phyloP scores from a whole-genome alignment of 1,140 invertebrate species.

The Camponotus pennsylvanicus region DNA sequence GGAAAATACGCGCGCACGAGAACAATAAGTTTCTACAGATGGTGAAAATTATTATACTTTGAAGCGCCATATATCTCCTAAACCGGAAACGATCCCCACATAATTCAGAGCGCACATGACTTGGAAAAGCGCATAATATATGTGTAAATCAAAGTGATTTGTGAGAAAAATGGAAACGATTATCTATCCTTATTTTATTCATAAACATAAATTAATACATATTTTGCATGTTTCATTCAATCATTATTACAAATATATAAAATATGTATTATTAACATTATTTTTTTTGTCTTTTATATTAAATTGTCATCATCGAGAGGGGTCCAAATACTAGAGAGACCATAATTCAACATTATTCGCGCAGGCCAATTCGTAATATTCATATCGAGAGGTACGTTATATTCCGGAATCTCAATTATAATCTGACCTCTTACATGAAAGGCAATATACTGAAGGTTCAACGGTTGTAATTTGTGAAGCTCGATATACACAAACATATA shows the following conservation, averaged over 20 bases:
- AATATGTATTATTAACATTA: background rate
- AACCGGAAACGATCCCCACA: too few species aligned
- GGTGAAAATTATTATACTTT: too few species aligned
- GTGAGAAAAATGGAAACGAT: too few species aligned
- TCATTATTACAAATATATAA: background rate
- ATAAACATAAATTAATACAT: background rate
- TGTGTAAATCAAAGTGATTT: too few species aligned
- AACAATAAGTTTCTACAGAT: too few species aligned
- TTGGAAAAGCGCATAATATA: too few species aligned
- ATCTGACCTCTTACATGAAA: constrained; percentile 28
- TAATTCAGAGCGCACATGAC: too few species aligned
- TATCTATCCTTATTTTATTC: background rate
- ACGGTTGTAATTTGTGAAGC: constrained; percentile 32
- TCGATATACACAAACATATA: constrained; percentile 14
- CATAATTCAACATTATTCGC: constrained; percentile 50
- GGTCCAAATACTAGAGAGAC: background rate
- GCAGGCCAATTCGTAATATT: constrained; percentile 34
- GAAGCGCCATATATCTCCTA: too few species aligned
- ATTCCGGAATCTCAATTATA: constrained; percentile 55
- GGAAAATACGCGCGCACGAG: too few species aligned
- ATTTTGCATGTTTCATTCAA: background rate
- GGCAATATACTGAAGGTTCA: constrained; percentile 43
- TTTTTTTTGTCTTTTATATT: background rate
- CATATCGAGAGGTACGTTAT: constrained; percentile 27
- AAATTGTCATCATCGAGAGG: background rate